Conservation (phyloP, 1,140 invertebrate species). For the Ganaspis sp. region DNA sequence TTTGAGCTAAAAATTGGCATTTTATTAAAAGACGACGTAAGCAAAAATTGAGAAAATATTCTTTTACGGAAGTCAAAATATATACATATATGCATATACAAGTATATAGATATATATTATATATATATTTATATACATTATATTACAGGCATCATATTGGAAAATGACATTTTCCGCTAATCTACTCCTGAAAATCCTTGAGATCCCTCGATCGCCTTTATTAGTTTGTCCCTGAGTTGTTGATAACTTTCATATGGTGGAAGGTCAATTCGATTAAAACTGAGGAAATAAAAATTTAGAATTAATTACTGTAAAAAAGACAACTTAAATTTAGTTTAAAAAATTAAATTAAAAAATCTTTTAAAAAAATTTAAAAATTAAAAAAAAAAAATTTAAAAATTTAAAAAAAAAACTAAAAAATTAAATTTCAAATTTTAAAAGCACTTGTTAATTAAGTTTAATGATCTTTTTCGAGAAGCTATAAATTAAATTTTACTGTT, state of each 20-base stretch:
- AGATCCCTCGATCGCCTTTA: constrained; percentile 98
- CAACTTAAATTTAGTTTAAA: too few relatives aligned
- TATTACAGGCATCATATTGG: constrained; percentile 77
- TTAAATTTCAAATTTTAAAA: too few relatives aligned
- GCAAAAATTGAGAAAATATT: too few relatives aligned
- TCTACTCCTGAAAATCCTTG: constrained; percentile 99
- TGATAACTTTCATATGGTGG: constrained; percentile 97
- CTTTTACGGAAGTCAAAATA: not conserved
- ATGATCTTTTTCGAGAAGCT: too few relatives aligned
- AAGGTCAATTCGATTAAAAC: constrained; percentile 97
- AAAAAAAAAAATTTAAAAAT: too few relatives aligned
- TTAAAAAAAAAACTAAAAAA: too few relatives aligned
- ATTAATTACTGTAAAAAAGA: too few relatives aligned
- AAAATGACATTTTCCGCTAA: constrained; percentile 80
- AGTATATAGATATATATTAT: not conserved
- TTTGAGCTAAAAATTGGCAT: not conserved
- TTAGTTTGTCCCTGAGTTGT: constrained; percentile 94
- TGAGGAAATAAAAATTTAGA: too few relatives aligned
- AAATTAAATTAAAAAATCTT: too few relatives aligned
- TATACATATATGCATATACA: constrained; percentile 1
- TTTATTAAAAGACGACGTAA: not conserved
- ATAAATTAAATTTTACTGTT: too few relatives aligned
- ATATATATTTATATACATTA: constrained; percentile 74
- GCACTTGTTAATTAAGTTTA: too few relatives aligned
- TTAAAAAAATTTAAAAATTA: too few relatives aligned